A percentile compares a stretch with the other conserved stretches of the same genome.
Conservation (phyloP, 2,797 vertebrate genomes). For the Rhinichthys osculus region DNA sequence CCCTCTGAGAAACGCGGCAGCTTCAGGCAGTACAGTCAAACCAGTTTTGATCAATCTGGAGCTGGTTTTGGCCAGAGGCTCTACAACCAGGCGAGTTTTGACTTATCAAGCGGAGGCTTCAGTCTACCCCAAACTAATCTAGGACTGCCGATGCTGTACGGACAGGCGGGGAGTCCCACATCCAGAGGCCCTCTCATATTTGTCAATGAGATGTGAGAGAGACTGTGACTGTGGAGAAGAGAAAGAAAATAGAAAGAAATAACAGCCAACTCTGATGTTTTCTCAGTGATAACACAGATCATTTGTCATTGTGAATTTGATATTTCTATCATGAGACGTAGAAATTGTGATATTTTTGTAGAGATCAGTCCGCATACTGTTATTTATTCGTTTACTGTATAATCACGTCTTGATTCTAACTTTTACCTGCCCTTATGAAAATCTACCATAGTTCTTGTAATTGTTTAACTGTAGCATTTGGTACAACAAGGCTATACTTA, state of each 20-base stretch:
- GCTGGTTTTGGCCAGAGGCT: slow-evolving; percentile 79
- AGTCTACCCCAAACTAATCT: slow-evolving; percentile 76
- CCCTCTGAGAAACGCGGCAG: slow-evolving; percentile 88
- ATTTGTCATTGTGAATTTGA: slow-evolving; percentile 14
- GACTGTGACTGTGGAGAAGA: neutral
- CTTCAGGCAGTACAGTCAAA: slow-evolving; percentile 86
- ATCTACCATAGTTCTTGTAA: neutral
- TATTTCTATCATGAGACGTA: slow-evolving; percentile 19
- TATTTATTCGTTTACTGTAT: slow-evolving; percentile 19
- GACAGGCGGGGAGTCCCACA: slow-evolving; percentile 75
- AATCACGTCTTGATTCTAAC: neutral
- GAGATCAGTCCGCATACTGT: neutral
- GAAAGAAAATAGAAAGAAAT: slow-evolving; percentile 4
- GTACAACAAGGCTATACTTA: neutral
- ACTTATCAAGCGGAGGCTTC: slow-evolving; percentile 68
- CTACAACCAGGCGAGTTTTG: slow-evolving; percentile 77
- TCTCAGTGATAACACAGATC: neutral
- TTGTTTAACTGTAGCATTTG: neutral
- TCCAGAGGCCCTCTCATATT: slow-evolving; percentile 87
- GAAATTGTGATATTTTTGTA: slow-evolving; percentile 29
- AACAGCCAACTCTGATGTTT: neutral
- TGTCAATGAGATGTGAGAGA: slow-evolving; percentile 83
- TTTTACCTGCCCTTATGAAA: neutral
- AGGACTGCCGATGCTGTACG: slow-evolving; percentile 66
- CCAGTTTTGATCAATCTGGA: slow-evolving; percentile 87